Percentiles rank a stretch among this genome's conserved stretches.
Evolutionary conservation across 2,888 invertebrate species (phyloP).

Genomic region (Volucella zonaria): DNA sequence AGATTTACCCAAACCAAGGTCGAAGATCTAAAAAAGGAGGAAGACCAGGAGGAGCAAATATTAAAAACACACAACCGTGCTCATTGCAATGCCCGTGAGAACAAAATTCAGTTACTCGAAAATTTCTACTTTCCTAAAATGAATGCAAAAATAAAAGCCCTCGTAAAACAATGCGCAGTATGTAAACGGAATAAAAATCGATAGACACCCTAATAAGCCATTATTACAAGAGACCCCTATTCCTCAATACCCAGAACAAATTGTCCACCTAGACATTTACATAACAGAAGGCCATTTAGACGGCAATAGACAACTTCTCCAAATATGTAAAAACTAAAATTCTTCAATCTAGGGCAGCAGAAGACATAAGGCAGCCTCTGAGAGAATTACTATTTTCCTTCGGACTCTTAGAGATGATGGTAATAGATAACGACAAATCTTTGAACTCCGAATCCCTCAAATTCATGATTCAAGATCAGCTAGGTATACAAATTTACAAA

Average conservation of each 20-base stretch:
- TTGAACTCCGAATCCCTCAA: constrained; percentile 46
- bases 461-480: constrained; percentile 56
- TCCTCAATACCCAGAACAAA: constrained; percentile 41
- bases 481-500: constrained; percentile 31
- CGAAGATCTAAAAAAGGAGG: too few species aligned
- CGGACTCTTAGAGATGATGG: constrained; percentile 53
- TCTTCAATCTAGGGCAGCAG: constrained; percentile 42
- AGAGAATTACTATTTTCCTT: constrained; percentile 56
- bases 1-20: too few species aligned
- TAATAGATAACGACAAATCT: constrained; percentile 63
- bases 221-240: constrained; percentile 39
- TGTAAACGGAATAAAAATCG: constrained; percentile 43
- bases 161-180: constrained; percentile 15
- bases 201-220: constrained; percentile 38
- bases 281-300: constrained; percentile 45
- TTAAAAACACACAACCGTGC: too few species aligned
- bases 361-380: constrained; percentile 55
- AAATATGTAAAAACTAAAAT: constrained; percentile 45
- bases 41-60: too few species aligned
- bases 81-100: too few species aligned
- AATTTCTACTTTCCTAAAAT: constrained; percentile 46
- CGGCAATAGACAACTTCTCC: constrained; percentile 64
- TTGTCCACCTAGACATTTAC: constrained; percentile 39
- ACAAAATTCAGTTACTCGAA: constrained; percentile 46
- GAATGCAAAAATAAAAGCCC: constrained; percentile 24